These are phyloP conservation scores for Helicoverpa assulta DNA, from an alignment of 2,888 invertebrate genomes.

Conservation along the genomic window DNA sequence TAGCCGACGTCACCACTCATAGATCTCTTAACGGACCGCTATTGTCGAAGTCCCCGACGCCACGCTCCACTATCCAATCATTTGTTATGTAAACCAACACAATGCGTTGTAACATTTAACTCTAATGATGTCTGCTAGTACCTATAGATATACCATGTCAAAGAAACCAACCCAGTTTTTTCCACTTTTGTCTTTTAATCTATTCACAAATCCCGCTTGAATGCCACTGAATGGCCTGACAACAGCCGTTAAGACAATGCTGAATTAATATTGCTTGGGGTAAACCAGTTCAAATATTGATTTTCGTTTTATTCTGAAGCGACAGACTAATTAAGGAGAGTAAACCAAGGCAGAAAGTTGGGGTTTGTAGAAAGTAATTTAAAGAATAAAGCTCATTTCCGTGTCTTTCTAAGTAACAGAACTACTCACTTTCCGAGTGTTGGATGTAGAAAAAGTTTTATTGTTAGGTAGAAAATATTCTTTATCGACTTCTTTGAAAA, in stretches of 20 bases:
- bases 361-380: conserved; percentile 6
- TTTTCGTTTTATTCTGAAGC: conserved; percentile 43
- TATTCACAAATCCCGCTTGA: conserved; percentile 56
- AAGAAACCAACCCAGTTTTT: conserved; percentile 67
- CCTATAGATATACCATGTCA: conserved; percentile 54
- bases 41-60: conserved; percentile 70
- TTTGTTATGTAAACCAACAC: conserved; percentile 83
- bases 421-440: neutral
- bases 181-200: conserved; percentile 60
- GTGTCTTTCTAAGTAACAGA: conserved; percentile 7
- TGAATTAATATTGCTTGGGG: conserved; percentile 58
- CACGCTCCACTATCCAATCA: conserved; percentile 74
- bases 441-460: too few relatives aligned
- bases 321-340: conserved; percentile 32
- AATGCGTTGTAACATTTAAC: conserved; percentile 74
- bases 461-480: too few relatives aligned
- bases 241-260: conserved; percentile 45
- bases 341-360: conserved; percentile 18
- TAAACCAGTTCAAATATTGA: conserved; percentile 61
- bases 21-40: conserved; percentile 74
- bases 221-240: conserved; percentile 51
- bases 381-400: conserved; percentile 18
- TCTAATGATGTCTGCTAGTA: conserved; percentile 71
- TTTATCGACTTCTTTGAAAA: too few relatives aligned
- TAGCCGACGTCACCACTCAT: conserved; percentile 61